Conservation (phyloP, 2,888 invertebrate genomes). For the Tiphia femorata region DNA sequence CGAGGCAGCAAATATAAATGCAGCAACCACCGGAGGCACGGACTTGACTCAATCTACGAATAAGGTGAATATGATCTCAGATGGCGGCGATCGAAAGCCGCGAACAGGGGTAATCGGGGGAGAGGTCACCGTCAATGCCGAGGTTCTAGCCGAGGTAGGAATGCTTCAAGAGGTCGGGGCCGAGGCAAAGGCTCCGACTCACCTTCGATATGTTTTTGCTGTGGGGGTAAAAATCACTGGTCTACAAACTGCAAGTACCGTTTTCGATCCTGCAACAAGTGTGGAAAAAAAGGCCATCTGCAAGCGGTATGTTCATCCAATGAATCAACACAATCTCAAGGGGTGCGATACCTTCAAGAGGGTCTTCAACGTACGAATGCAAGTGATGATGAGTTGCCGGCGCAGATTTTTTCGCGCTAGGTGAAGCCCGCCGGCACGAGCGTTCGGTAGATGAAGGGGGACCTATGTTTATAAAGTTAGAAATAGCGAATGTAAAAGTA, state of each 20-base stretch:
- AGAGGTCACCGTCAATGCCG: no score
- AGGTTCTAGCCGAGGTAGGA: not conserved
- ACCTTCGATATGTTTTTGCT: not conserved
- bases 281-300: not conserved
- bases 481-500: not conserved
- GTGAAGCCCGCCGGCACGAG: no score
- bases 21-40: not conserved
- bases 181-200: not conserved
- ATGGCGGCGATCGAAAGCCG: not conserved
- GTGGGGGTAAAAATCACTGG: not conserved
- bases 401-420: not conserved
- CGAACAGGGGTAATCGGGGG: no score
- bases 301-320: not conserved
- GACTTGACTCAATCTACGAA: not conserved
- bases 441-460: no score
- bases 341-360: not conserved
- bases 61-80: not conserved
- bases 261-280: no score
- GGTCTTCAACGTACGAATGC: not conserved
- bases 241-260: not conserved
- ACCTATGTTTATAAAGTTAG: not conserved
- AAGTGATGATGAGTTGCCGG: not conserved
- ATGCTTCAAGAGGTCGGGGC: not conserved
- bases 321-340: not conserved
- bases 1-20: conserved; percentile 9